Conservation (phyloP, 2,888 invertebrate genomes). For the Chloroclystis v-ata region DNA sequence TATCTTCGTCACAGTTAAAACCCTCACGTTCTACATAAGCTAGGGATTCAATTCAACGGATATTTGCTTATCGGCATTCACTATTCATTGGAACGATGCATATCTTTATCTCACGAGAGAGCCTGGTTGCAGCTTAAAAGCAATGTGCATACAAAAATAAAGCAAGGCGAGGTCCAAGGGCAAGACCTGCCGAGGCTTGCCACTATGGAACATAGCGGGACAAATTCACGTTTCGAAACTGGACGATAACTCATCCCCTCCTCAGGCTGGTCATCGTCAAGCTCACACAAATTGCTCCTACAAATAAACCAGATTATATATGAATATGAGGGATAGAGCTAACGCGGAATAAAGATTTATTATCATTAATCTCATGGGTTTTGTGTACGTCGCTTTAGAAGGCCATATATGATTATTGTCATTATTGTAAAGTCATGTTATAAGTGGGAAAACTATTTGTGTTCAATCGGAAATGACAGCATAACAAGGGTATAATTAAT, state of each 20-base stretch:
- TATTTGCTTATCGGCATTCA: too few species aligned
- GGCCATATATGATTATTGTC: slow-evolving; percentile 1
- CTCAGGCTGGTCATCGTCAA: slow-evolving; percentile 36
- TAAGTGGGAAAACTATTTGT: neutral
- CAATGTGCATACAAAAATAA: slow-evolving; percentile 8
- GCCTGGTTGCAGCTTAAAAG: neutral
- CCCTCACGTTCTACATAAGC: too few species aligned
- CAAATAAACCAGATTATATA: slow-evolving; percentile 41
- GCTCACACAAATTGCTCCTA: slow-evolving; percentile 54
- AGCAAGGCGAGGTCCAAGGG: slow-evolving; percentile 17
- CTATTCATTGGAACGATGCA: too few species aligned
- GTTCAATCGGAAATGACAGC: neutral
- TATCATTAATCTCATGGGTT: slow-evolving; percentile 24
- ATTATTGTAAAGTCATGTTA: slow-evolving; percentile 16
- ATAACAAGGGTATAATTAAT: too few species aligned
- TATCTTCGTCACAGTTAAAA: too few species aligned
- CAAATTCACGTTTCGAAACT: slow-evolving; percentile 43
- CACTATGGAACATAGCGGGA: slow-evolving; percentile 31
- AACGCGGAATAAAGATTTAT: slow-evolving; percentile 26
- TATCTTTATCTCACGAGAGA: too few species aligned
- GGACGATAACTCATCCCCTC: slow-evolving; percentile 31
- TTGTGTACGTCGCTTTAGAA: slow-evolving; percentile 6
- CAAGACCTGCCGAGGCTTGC: slow-evolving; percentile 9
- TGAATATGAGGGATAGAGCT: slow-evolving; percentile 26
- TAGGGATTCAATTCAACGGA: too few species aligned